phyloP scores from a whole-genome alignment of 2,888 invertebrate genomes.

The Trachelus iudaicus region DNA sequence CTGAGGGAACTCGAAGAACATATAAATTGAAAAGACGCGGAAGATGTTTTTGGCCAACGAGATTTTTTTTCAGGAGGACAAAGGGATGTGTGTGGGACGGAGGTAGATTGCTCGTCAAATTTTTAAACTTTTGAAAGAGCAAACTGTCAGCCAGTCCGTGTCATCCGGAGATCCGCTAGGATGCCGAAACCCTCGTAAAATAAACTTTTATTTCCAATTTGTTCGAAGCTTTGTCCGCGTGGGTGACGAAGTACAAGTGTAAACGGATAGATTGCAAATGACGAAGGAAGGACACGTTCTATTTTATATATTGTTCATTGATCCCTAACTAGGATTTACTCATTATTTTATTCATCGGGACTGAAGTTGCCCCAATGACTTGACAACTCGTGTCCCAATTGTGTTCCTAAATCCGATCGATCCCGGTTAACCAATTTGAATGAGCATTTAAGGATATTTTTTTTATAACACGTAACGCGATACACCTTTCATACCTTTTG shows the following conservation, averaged over 20 bases:
- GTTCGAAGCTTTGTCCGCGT: not conserved
- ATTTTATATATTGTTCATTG: not conserved
- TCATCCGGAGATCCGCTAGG: not conserved
- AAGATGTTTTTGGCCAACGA: not conserved
- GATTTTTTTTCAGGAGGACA: not conserved
- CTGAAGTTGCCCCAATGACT: not conserved
- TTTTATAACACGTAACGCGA: not conserved
- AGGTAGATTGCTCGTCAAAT: not conserved
- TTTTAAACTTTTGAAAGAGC: not conserved
- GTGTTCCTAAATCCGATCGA: not conserved
- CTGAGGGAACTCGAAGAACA: not conserved
- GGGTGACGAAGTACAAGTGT: not conserved
- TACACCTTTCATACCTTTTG: too few species aligned
- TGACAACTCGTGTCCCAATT: not conserved
- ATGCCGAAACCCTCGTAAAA: not conserved
- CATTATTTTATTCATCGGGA: not conserved
- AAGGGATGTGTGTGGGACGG: not conserved
- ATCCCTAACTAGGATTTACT: not conserved
- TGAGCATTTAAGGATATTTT: not conserved
- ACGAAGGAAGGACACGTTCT: not conserved
- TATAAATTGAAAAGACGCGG: not conserved
- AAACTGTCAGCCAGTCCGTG: not conserved
- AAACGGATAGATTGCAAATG: not conserved
- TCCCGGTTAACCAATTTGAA: not conserved
- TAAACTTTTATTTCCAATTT: not conserved